These are phyloP conservation scores for Drosophila orosa DNA, from an alignment of 1,140 invertebrate species.

Conservation along the genomic window DNA sequence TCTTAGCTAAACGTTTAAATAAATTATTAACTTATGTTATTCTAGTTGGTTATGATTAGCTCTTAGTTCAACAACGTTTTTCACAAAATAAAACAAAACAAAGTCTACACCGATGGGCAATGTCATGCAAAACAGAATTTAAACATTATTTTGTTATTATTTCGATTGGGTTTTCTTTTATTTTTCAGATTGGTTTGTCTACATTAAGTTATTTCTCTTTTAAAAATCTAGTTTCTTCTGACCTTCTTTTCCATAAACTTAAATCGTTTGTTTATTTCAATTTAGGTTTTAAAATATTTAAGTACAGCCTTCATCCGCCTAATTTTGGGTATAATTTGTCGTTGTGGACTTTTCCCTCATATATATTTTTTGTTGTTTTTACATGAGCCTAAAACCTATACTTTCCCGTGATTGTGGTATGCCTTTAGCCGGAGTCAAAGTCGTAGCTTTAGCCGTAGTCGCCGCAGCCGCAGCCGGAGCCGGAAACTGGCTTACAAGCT, in stretches of 20 bases:
- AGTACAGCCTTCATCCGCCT: neutral
- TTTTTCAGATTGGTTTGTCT: conserved; percentile 8
- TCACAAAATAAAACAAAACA: conserved; percentile 71
- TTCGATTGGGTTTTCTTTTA: neutral
- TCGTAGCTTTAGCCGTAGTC: conserved; percentile 37
- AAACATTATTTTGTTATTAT: conserved; percentile 31
- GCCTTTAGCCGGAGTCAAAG: conserved; percentile 27
- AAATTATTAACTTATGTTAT: conserved; percentile 83
- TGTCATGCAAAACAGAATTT: conserved; percentile 59
- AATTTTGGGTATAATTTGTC: conserved; percentile 26
- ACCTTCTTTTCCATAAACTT: neutral
- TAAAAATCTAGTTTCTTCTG: neutral
- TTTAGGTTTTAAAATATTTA: conserved; percentile 3
- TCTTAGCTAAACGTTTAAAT: conserved; percentile 75
- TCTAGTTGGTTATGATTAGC: conserved; percentile 75
- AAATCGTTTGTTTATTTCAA: neutral
- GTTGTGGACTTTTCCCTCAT: conserved; percentile 10
- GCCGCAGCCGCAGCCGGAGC: conserved; percentile 28
- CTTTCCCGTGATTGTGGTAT: conserved; percentile 24
- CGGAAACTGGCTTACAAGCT: conserved; percentile 82
- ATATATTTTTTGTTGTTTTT: conserved; percentile 1
- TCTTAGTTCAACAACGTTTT: conserved; percentile 71
- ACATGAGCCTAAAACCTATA: conserved; percentile 28
- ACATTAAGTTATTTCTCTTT: neutral
- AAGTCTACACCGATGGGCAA: conserved; percentile 55